A percentile compares a stretch with the other conserved stretches of the same genome.
Conservation (phyloP, 2,797 vertebrate species). For the Anabacerthia variegaticeps region DNA sequence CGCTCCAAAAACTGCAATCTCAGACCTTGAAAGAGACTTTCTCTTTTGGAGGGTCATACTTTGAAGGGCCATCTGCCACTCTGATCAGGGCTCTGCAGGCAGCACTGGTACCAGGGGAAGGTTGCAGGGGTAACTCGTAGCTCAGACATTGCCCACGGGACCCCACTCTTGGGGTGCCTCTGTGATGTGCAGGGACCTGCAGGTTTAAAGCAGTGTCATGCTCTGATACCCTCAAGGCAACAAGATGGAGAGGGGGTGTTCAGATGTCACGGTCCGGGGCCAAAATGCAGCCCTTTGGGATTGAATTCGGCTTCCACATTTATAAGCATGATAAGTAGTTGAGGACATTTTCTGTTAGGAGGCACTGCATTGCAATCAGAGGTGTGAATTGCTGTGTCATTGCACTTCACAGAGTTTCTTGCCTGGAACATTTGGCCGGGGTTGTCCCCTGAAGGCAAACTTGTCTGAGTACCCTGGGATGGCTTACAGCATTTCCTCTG, state of each 20-base stretch:
- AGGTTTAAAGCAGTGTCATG: background rate
- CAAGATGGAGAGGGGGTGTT: accelerated
- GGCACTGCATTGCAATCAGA: background rate
- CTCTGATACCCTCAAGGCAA: background rate
- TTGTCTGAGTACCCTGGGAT: background rate
- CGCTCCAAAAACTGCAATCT: background rate
- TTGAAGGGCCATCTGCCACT: background rate
- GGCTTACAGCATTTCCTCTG: background rate
- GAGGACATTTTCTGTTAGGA: background rate
- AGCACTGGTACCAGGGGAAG: background rate
- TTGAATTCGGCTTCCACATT: background rate
- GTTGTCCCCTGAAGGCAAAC: background rate
- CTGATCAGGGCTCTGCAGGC: background rate
- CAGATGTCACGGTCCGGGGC: accelerated
- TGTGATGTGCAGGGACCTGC: background rate
- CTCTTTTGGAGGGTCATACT: background rate
- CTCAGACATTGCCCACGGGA: background rate
- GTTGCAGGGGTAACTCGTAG: background rate
- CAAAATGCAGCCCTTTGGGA: background rate
- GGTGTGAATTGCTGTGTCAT: background rate
- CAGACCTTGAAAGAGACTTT: background rate
- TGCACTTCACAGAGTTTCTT: background rate
- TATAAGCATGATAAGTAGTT: background rate
- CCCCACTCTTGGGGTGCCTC: background rate
- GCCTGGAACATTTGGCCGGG: background rate